Evolutionary conservation across 2,797 vertebrate genomes (phyloP), one percentile per base, ranked within the genome.

Genomic region (Neopelma chrysocephalum): DNA sequence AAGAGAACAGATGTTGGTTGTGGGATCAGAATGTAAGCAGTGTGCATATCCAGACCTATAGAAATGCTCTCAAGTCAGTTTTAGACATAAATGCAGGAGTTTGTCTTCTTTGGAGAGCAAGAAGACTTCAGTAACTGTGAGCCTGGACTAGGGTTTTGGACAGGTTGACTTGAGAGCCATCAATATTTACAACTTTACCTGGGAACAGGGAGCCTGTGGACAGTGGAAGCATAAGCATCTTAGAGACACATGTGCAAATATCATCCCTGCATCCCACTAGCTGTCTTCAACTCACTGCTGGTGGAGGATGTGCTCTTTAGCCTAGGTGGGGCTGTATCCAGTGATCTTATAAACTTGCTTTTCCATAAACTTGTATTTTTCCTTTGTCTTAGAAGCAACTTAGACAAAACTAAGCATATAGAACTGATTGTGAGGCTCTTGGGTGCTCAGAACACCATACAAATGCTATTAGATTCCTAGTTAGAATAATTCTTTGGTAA

Each of bases 401-500:
- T 86, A 54, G 70, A 85, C 42, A 91, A 95, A 96, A 82, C 76
- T 64, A 93, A 95, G 90, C 92, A 90, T 80, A 90, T 89, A 78
- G 90, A 94, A 93, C 69, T 54, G 85, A 91, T 93, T 71, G 91
- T 5, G 75, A 90, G 89, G 69, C 85, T 95, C 93, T 89, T 85
- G 93, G 90, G 90, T 90, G 78, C 87, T 95, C 91, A 97, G 89
- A 83, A 87, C 48, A 60, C 72, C 85, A 85, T 86, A 93, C 84
- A 90, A 95, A 96, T 76, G 78, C 90, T 95, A 94, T 97, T 96
- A 95, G 90, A 94, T 83, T 43, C 3, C 22, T 93, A 94, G 95
- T 96, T 96, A 96, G 89, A 96, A 90, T 97, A 97, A 97, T 96
- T 97, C 93, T 97, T 97, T 50, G 79, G 96, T 97, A 97, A 96